Percentiles rank a stretch among this genome's conserved stretches.
phyloP scores from a whole-genome alignment of 2,113 vertebrate genomes.

The Hepsetus odoe region DNA sequence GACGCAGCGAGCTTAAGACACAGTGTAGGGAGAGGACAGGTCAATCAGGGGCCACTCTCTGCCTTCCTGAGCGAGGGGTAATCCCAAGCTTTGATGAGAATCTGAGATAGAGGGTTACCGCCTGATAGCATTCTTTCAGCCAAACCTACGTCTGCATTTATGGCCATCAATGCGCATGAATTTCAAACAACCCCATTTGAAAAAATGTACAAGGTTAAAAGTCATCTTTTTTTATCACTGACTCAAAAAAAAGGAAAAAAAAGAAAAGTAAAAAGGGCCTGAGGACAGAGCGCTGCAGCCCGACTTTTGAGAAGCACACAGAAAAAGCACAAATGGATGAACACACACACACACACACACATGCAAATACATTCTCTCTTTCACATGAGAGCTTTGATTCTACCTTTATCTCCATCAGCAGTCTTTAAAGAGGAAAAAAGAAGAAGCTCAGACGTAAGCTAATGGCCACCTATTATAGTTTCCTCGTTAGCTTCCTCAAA shows the following conservation, averaged over 20 bases:
- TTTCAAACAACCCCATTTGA: neutral
- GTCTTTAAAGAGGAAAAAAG: neutral
- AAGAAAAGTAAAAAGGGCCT: too few relatives aligned
- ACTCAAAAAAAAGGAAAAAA: neutral
- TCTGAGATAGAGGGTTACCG: neutral
- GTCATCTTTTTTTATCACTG: neutral
- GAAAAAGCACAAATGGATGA: neutral
- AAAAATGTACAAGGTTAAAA: neutral
- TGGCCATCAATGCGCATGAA: neutral
- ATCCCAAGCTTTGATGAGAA: constrained; percentile 9
- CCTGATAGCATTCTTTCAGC: neutral
- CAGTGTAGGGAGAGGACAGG: neutral
- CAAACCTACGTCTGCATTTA: neutral
- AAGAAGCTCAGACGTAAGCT: neutral
- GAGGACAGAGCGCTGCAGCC: neutral
- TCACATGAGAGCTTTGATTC: neutral
- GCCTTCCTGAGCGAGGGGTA: neutral
- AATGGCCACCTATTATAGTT: constrained; percentile 64
- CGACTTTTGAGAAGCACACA: too few relatives aligned
- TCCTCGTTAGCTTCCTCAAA: constrained; percentile 72
- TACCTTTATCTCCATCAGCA: neutral
- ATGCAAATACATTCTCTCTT: too few relatives aligned
- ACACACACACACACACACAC: too few relatives aligned
- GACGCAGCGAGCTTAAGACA: neutral
- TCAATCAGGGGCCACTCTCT: constrained; percentile 17